A percentile compares a stretch with the other conserved stretches of the same genome.
Conservation (phyloP, 2,113 vertebrate genomes). For the Seriola rivoliana region DNA sequence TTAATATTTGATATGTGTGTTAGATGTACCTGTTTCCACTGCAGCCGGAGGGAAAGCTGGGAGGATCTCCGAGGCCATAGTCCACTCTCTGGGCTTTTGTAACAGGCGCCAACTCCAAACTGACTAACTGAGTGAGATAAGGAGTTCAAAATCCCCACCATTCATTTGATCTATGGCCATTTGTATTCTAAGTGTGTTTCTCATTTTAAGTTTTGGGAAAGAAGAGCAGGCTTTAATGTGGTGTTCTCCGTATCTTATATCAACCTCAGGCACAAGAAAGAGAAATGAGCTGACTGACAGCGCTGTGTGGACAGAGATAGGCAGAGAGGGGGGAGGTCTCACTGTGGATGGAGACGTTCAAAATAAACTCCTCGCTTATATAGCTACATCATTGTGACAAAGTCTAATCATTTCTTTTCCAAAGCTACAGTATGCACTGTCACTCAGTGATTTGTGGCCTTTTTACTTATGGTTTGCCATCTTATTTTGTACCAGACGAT, state of each 20-base stretch:
- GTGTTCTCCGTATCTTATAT: slow-evolving; percentile 72
- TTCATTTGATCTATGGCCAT: slow-evolving; percentile 76
- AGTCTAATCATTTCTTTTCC: slow-evolving; percentile 14
- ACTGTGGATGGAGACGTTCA: slow-evolving; percentile 49
- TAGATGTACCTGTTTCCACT: slow-evolving; percentile 37
- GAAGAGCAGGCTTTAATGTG: slow-evolving; percentile 71
- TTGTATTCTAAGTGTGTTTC: slow-evolving; percentile 76
- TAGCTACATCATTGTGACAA: slow-evolving; percentile 36
- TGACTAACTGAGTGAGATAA: slow-evolving; percentile 81
- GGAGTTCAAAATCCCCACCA: slow-evolving; percentile 45
- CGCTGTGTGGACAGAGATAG: slow-evolving; percentile 40
- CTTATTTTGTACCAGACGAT: slow-evolving; percentile 17
- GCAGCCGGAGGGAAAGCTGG: slow-evolving; percentile 41
- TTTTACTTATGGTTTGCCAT: not conserved
- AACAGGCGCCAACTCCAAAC: slow-evolving; percentile 57
- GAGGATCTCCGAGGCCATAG: slow-evolving; percentile 39
- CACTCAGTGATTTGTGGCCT: slow-evolving; percentile 1
- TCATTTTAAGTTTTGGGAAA: slow-evolving; percentile 77
- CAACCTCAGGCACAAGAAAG: slow-evolving; percentile 58
- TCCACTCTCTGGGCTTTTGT: slow-evolving; percentile 64
- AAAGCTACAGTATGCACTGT: not conserved
- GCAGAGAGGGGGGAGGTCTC: slow-evolving; percentile 31
- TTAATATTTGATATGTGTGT: slow-evolving; percentile 13
- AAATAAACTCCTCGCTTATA: slow-evolving; percentile 34
- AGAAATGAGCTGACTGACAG: slow-evolving; percentile 61